These are phyloP conservation scores for Hypothenemus hampei DNA, from an alignment of 1,140 invertebrate genomes.

Conservation along the genomic window DNA sequence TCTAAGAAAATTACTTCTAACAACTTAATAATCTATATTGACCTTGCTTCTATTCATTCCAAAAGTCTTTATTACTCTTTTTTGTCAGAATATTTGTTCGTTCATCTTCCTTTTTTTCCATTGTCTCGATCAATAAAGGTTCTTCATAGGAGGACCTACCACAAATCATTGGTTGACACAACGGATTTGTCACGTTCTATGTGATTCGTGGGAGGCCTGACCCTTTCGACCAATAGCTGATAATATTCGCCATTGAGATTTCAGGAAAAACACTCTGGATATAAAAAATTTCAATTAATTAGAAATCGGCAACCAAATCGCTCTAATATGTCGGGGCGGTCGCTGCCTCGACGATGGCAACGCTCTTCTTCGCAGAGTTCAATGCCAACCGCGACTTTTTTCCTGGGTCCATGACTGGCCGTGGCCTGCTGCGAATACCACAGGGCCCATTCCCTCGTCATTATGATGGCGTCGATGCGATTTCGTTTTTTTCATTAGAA, in stretches of 20 bases:
- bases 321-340: no score
- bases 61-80: background rate
- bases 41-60: slow-evolving; percentile 4
- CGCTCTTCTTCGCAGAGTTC: slow-evolving; percentile 34
- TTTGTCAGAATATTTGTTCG: background rate
- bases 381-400: slow-evolving; percentile 40
- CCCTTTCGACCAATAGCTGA: no score
- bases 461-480: background rate
- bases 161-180: slow-evolving; percentile 7
- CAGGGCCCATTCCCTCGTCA: background rate
- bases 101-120: background rate
- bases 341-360: slow-evolving; percentile 18
- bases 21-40: slow-evolving; percentile 5
- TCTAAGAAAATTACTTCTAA: no score
- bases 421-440: slow-evolving; percentile 35
- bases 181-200: no score
- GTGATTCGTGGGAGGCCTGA: no score
- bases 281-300: no score
- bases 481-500: no score
- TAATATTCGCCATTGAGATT: no score
- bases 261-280: no score
- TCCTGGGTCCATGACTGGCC: slow-evolving; percentile 44
- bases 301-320: slow-evolving; percentile 11
- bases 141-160: no score
- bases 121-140: no score